Base-by-base conservation (phyloP, 2,888 invertebrate species). In the Epicampocera succincta region DNA sequence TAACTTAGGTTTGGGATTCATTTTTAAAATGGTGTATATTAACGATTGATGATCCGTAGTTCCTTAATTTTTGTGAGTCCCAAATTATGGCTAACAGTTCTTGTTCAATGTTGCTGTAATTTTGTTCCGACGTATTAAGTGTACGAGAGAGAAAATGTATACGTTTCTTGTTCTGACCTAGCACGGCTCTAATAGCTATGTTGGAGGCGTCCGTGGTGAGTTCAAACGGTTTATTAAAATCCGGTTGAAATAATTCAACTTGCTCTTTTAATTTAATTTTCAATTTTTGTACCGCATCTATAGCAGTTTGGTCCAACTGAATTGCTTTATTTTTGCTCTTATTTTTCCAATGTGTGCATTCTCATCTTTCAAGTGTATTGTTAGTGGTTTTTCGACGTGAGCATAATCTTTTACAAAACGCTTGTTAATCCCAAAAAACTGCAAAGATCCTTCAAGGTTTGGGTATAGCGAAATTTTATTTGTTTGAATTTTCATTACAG, bases 21-120 rank as follows among this genome's bases (percentile, higher is more conserved):
- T 38, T 38, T 38, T 9, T 38, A 4, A 38, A 38, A 38, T 38
- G 9, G 9, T 9, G 9, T 38, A 38, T 6, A 4, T 38, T 9
- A 38, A 38, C 9, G 4, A 38, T 89, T 89, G 2, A 88, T 88
- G 21, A 89, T 63, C n/a, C 90, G 88, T 58, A 88, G 86, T 83
- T 89, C 87, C 87, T 87, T 87, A 89, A 1, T 89, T n/a, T n/a
- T n/a, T n/a, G n/a, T n/a, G n/a, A n/a, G n/a, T n/a, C n/a, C n/a
- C n/a, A n/a, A n/a, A n/a, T 85, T n/a, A 90, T 87, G 0, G 86
- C 86, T 40, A 89, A 61, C 2, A 90, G 65, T 84, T 90, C 89
- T 48, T 88, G 88, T 73, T 90, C 89, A 19, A 88, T 87, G 1
- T 86, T 85, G 65, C 56, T n/a, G n/a, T n/a, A n/a, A n/a, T n/a